A percentile compares a stretch with the other conserved stretches of the same genome.
Conservation (phyloP, 2,113 vertebrate genomes). For the Glaucomys volans region DNA sequence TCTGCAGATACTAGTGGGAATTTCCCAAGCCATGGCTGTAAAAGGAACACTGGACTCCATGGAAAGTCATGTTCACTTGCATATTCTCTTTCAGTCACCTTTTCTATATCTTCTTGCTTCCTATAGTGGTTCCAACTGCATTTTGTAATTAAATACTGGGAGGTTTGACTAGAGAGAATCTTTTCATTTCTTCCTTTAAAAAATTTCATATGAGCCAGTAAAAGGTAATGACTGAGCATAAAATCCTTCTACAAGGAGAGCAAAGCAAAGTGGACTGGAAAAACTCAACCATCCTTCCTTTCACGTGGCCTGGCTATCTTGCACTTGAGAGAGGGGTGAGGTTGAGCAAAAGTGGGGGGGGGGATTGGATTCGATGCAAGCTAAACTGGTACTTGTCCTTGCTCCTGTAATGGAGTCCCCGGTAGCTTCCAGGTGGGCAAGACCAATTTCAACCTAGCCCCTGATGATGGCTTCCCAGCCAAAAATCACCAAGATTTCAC, state of each 20-base stretch:
- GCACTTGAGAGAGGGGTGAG: slow-evolving; percentile 21
- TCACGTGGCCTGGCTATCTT: slow-evolving; percentile 50
- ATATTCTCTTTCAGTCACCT: slow-evolving; percentile 63
- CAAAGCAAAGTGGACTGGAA: slow-evolving; percentile 63
- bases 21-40: slow-evolving; percentile 65
- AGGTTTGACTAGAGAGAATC: slow-evolving; percentile 76
- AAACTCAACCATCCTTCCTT: slow-evolving; percentile 69
- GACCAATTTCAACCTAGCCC: slow-evolving; percentile 53
- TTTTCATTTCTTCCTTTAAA: slow-evolving; percentile 48
- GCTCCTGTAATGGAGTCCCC: slow-evolving; percentile 45
- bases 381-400: slow-evolving; percentile 61
- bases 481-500: slow-evolving; percentile 64
- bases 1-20: not conserved
- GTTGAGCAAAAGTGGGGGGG: not conserved
- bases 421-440: slow-evolving; percentile 70
- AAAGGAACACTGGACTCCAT: slow-evolving; percentile 83
- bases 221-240: slow-evolving; percentile 80
- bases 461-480: slow-evolving; percentile 5
- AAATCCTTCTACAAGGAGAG: slow-evolving; percentile 78
- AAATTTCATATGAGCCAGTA: slow-evolving; percentile 71
- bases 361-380: not conserved
- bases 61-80: slow-evolving; percentile 85
- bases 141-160: slow-evolving; percentile 75
- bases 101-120: slow-evolving; percentile 55
- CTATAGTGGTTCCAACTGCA: slow-evolving; percentile 47